Percentiles rank a stretch among this genome's conserved stretches.
Conservation (phyloP, 2,113 vertebrate genomes). For the Cyanistes caeruleus region DNA sequence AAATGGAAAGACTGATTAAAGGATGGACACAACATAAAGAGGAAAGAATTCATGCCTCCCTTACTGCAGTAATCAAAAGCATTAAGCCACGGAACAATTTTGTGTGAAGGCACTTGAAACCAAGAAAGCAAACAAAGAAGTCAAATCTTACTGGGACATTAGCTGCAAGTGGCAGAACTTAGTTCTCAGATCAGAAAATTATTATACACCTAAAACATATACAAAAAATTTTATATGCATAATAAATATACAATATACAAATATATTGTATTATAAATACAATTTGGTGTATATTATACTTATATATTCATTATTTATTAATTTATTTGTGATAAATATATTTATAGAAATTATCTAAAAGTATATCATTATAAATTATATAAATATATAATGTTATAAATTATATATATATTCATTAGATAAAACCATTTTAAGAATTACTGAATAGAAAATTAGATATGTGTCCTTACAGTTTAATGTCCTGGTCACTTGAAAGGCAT, state of each 20-base stretch:
- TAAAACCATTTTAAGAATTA: neutral
- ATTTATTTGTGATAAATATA: too few species aligned
- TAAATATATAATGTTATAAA: too few species aligned
- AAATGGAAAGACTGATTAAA: neutral
- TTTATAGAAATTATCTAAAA: too few species aligned
- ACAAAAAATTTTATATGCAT: too few species aligned
- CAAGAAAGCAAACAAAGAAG: neutral
- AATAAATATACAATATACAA: too few species aligned
- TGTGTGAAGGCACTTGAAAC: neutral
- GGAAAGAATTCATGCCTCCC: neutral
- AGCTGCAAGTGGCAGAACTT: neutral
- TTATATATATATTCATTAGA: neutral
- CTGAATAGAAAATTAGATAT: neutral
- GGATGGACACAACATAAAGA: neutral
- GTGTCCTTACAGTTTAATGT: neutral
- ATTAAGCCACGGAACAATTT: neutral
- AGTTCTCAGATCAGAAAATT: neutral
- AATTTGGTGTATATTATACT: too few species aligned
- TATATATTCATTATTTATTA: too few species aligned
- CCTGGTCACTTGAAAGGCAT: neutral
- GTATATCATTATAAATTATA: too few species aligned
- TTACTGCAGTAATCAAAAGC: neutral
- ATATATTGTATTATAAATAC: too few species aligned
- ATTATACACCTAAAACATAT: neutral
- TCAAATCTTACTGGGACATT: neutral